Evolutionary conservation across 1,140 invertebrate genomes (phyloP), one percentile per base, ranked within the genome.

Genomic region (Gryllus bimaculatus): DNA sequence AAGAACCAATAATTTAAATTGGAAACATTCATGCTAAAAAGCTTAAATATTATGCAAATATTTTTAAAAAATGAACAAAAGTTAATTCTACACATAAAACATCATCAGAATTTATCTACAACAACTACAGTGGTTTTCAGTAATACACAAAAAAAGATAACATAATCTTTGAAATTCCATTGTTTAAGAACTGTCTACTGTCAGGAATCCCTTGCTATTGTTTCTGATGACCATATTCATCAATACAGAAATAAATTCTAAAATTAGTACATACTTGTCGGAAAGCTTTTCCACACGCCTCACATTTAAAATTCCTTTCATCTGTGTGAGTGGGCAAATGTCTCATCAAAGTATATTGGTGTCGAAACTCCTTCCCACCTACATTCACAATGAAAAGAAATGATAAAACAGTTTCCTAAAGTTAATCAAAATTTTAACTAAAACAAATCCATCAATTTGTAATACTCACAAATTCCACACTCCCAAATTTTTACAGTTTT

Each of bases 241-340:
- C 10, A 66, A 66, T 13, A 66, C 18, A 66, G 18, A 66, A 66
- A 13, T 66, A 7, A 66, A 66, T 39, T 79, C 39, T 48, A 26
- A 76, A n/a, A 74, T 48, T 21, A 76, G 18, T 75, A 78, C 78
- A 76, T 80, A 83, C 89, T 83, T 93, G 92, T 8, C 92, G 87
- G 84, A 96, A 96, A 81, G 93, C 91, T 89, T 94, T 94, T 18
- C 92, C 91, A 84, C 94, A 96, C 76, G 89, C 89, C 20, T 89
- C 88, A 84, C 94, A 96, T 81, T 92, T 90, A 84, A 93, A 95
- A 84, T 94, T 93, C 78, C 94, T 88, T 85, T 95, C 94, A 81
- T 95, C 93, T 39, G 92, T 92, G 83, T 95, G 93, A 0, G 93
- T 95, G 2, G 93, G 92, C 26, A 94, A 86, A 83, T 96, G 94